Percentiles rank a stretch among this genome's conserved stretches.
Evolutionary conservation across 1,140 invertebrate species (phyloP).

Genomic region (Drosophila pruinosa): DNA sequence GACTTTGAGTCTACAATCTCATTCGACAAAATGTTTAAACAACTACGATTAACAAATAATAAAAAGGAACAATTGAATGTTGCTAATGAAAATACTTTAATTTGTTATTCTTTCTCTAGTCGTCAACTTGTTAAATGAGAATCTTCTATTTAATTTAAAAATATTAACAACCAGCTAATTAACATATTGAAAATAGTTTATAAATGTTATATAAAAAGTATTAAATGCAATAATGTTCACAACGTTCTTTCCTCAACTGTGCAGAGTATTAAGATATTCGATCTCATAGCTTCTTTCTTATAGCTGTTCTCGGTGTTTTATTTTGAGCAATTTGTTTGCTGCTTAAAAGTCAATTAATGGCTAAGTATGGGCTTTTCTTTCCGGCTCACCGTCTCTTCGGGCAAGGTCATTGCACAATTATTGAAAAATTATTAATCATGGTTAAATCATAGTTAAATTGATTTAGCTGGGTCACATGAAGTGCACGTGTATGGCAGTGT

Average conservation of each 20-base stretch:
- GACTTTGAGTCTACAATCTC: neutral
- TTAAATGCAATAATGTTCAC: no score
- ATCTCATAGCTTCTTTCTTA: neutral
- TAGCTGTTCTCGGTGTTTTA: conserved; percentile 15
- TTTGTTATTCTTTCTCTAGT: no score
- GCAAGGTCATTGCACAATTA: conserved; percentile 57
- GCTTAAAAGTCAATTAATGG: conserved; percentile 71
- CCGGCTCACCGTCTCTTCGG: conserved; percentile 31
- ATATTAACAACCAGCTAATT: no score
- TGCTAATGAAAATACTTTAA: no score
- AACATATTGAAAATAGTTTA: no score
- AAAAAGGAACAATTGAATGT: no score
- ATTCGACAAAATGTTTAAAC: neutral
- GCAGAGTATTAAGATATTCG: conserved; percentile 5
- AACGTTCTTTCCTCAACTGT: neutral
- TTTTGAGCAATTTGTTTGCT: conserved; percentile 39
- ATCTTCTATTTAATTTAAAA: no score
- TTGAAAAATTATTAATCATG: conserved; percentile 35
- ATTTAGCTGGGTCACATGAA: conserved; percentile 13
- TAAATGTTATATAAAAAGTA: no score
- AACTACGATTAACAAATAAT: no score
- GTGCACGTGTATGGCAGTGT: conserved; percentile 35
- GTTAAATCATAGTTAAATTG: conserved; percentile 27
- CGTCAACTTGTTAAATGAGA: no score
- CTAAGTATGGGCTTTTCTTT: conserved; percentile 44